These are phyloP conservation scores for Gymnocypris eckloni DNA, from an alignment of 2,797 vertebrate genomes.

Conservation along the genomic window DNA sequence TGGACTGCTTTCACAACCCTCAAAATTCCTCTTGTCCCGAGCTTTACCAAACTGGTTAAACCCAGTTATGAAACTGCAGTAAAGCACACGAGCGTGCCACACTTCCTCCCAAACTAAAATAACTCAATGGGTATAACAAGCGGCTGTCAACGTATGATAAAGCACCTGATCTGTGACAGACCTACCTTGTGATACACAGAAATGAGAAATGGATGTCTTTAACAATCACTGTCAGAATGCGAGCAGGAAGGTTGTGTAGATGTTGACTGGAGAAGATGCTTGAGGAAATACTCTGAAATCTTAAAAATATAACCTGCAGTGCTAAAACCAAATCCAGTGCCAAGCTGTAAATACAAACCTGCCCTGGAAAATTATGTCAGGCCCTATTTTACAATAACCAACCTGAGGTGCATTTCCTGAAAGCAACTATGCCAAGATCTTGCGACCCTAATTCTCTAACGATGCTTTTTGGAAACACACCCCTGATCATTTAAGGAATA, in stretches of 20 bases:
- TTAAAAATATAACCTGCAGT: background rate
- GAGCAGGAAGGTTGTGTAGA: slow-evolving; percentile 24
- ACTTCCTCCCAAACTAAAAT: slow-evolving; percentile 33
- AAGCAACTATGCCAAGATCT: background rate
- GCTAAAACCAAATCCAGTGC: background rate
- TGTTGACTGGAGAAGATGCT: slow-evolving; percentile 27
- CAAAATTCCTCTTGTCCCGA: background rate
- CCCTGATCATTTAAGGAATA: background rate
- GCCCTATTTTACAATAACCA: slow-evolving; percentile 11
- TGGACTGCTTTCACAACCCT: background rate
- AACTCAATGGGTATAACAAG: slow-evolving; percentile 47
- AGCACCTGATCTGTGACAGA: slow-evolving; percentile 47
- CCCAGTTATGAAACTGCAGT: slow-evolving; percentile 33
- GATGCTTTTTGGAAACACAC: background rate
- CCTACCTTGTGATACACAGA: slow-evolving; percentile 50
- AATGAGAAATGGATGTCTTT: slow-evolving; percentile 47
- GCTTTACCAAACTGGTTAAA: slow-evolving; percentile 19
- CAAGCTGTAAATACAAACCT: slow-evolving; percentile 14
- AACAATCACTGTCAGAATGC: slow-evolving; percentile 47
- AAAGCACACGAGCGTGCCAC: slow-evolving; percentile 7
- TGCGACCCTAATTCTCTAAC: background rate
- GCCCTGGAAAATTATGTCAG: background rate
- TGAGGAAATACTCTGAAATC: slow-evolving; percentile 5
- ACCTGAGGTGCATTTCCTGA: background rate
- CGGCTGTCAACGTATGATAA: slow-evolving; percentile 37